phyloP scores from a whole-genome alignment of 2,888 invertebrate species.

The Amphiduros pacificus region DNA sequence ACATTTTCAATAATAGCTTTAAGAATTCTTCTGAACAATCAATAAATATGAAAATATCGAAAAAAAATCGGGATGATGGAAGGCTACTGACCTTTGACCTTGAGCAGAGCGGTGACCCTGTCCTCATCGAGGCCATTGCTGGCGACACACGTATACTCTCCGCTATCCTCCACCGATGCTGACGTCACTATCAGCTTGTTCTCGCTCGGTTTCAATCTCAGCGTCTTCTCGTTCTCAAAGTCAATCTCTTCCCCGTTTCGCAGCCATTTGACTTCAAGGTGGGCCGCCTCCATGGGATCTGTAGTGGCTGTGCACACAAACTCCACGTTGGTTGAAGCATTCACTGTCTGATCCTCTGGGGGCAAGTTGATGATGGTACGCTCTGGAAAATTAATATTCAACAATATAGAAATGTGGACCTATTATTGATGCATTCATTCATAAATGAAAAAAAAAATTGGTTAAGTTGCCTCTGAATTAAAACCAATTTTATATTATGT shows the following conservation, averaged over 20 bases:
- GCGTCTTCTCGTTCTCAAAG: conserved; percentile 37
- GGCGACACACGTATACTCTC: conserved; percentile 33
- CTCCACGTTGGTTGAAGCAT: conserved; percentile 30
- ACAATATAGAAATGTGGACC: no score
- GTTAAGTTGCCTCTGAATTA: no score
- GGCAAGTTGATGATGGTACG: conserved; percentile 36
- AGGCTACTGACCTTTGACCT: conserved; percentile 31
- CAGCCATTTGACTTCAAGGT: conserved; percentile 80
- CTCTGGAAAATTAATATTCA: no score
- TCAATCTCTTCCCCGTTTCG: conserved; percentile 70
- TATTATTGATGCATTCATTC: not conserved
- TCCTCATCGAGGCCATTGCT: conserved; percentile 32
- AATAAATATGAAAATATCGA: not conserved
- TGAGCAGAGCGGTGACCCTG: conserved; percentile 21
- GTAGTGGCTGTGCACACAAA: conserved; percentile 46
- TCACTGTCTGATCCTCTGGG: conserved; percentile 32
- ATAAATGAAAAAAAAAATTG: not conserved
- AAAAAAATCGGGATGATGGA: not conserved
- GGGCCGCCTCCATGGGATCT: conserved; percentile 37
- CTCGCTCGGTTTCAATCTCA: conserved; percentile 27
- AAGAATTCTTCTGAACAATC: not conserved
- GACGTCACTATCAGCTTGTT: conserved; percentile 36
- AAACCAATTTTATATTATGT: not conserved
- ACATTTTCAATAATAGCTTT: no score
- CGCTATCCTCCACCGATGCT: conserved; percentile 33